Evolutionary conservation across 2,888 invertebrate genomes (phyloP), one percentile per base, ranked within the genome.

Genomic region (Bombylius discolor): DNA sequence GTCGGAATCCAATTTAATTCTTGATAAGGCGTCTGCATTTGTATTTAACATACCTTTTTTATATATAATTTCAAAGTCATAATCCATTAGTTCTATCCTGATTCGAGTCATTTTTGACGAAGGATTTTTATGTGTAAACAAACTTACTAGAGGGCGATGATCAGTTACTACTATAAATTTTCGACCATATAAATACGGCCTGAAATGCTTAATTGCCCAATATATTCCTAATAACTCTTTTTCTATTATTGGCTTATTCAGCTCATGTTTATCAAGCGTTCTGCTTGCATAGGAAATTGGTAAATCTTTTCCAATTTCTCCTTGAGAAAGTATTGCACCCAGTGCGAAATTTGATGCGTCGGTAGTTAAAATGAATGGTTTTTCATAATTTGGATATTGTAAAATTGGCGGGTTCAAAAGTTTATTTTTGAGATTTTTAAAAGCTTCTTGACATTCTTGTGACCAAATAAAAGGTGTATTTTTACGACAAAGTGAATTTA

Each of bases 251-350:
- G 59, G 51, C 49, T 65, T 65, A 39, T 62, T 64, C 31, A 36
- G 8, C 53, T 65, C 64, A 2, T 60, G 57, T 14, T 54, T 57
- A 31, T 58, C 62, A 11, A 65, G 52, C 2, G 62, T 66, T 51
- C 63, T 50, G 23, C 61, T 62, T 0, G 64, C 63, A 52, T 63
- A 67, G 7, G 64, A 64, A n/a, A 67, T 62, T 2, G 67, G 64
- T 49, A 55, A 47, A 59, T 64, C 60, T 44, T 23, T 13, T 4
- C 48, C 56, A 5, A 52, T 52, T 34, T 52, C 56, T 9, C 56
- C 54, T 42, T 68, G 67, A 4, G 61, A 61, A 9, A 66, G 47
- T 33, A 68, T 60, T 3, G 55, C 61, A 4, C 64, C 67, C 9
- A 65, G 45, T 4, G 64, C 66, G 7, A 23, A 58, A 11, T 62